phyloP scores from a whole-genome alignment of 2,888 invertebrate genomes.

The Spisula solida region DNA sequence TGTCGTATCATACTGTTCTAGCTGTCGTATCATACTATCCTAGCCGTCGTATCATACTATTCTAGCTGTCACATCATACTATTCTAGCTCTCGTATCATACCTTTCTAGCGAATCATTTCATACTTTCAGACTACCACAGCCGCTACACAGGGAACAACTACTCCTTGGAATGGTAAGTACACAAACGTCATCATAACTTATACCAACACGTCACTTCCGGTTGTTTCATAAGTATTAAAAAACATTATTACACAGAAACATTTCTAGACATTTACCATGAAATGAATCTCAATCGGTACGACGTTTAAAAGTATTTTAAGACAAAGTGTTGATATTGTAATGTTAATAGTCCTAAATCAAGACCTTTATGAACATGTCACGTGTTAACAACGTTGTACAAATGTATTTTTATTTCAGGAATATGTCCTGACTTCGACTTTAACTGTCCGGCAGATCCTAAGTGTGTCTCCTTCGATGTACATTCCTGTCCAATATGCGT shows the following conservation, averaged over 20 bases:
- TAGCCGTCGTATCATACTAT: too few relatives aligned
- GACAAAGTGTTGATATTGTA: not conserved
- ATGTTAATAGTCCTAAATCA: too few relatives aligned
- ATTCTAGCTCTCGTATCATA: too few relatives aligned
- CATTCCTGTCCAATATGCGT: slow-evolving; percentile 65
- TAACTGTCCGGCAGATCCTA: slow-evolving; percentile 56
- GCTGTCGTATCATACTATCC: too few relatives aligned
- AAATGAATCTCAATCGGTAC: too few relatives aligned
- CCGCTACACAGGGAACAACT: slow-evolving; percentile 47
- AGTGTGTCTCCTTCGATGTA: slow-evolving; percentile 57
- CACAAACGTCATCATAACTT: not conserved
- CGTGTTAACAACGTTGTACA: not conserved
- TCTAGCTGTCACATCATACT: too few relatives aligned
- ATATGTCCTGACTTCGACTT: slow-evolving; percentile 62
- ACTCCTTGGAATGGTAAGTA: slow-evolving; percentile 64
- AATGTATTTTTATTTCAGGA: slow-evolving; percentile 50
- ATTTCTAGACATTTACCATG: too few relatives aligned
- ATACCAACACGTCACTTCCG: too few relatives aligned
- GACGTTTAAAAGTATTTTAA: too few relatives aligned
- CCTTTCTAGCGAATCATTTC: not conserved
- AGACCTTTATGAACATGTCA: not conserved
- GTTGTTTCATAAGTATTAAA: too few relatives aligned
- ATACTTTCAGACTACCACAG: not conserved
- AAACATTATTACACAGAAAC: too few relatives aligned
- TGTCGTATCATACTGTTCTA: too few relatives aligned